Evolutionary conservation across 2,113 vertebrate species (phyloP), one percentile per base, ranked within the genome.

Genomic region (Tonatia bakeri): DNA sequence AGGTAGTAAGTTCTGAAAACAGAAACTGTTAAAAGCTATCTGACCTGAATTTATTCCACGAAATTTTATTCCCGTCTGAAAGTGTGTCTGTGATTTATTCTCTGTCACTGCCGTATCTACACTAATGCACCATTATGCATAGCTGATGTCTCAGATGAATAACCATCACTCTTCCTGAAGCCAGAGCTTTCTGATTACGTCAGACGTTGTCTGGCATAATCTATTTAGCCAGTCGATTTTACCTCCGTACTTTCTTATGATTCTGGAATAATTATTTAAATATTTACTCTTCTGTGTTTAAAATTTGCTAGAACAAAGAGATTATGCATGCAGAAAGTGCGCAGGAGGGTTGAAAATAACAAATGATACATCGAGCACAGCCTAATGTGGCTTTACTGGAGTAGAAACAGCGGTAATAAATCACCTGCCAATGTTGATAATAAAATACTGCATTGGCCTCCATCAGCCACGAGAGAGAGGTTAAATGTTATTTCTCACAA

Each of bases 371-470:
- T 98, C 90, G 87, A 98, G 98, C 95, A 96, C 85, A 98, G 97
- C 97, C 97, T 99, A 99, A 99, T 98, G 98, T 98, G 98, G 97
- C 98, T 98, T 98, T 98, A 98, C 98, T 98, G 98, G 98, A 98
- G 98, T 98, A 98, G 98, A 98, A 98, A 98, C 98, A 97, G 98
- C 97, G 95, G 97, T 98, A 98, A 99, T 99, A 99, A 99, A 99
- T 99, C 98, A 99, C 91, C 97, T 98, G 98, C 98, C 98, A 98
- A 67, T 98, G 98, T 90, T 98, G 98, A 99, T 98, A 98, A 98
- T 98, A 98, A 99, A 99, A 98, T 98, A 98, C 97, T 98, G 98
- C 97, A 94, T 96, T 97, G 97, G 98, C 97, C 97, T 98, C 98
- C 98, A 98, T 98, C 98, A 98, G 96, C 97, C 98, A 95, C 97